Evolutionary conservation across 2,888 invertebrate genomes (phyloP), one percentile per base, ranked within the genome.

Genomic region (Habroteleia sp.): DNA sequence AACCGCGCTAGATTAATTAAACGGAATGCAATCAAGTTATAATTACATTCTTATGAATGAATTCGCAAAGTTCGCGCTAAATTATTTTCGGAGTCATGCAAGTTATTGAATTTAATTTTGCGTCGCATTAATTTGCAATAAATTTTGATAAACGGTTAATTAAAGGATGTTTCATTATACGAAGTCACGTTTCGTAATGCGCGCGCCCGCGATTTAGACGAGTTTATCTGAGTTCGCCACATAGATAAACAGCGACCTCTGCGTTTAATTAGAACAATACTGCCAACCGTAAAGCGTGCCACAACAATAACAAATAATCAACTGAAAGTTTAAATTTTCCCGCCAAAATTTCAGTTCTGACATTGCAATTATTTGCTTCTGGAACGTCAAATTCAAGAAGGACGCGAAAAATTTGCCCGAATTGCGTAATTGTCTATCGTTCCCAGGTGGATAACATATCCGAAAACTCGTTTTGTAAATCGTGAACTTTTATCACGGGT

Each of bases 11-110:
- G 69, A 65, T 74, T 68, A 74, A 68, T 74, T 74, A 68, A 74
- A 66, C 62, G 56, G 62, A 74, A 74, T 68, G 66, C 68, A 68
- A 74, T 68, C 68, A 74, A 74, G 68, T 74, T 69, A 62, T 74
- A 63, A 74, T 74, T 63, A 69, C 56, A 69, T 74, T 63, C 74
- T 74, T 74, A 68, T 63, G 68, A 68, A 74, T 68, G 66, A 74
- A 74, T 74, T 56, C 48, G 66, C 66, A 66, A 74, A 74, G 54
- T 74, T 74, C 5, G 54, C 56, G 62, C 33, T 63, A 65, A 65
- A 73, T 73, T 65, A 73, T 73, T 73, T 66, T 65, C 68, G 73
- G 42, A 17, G 65, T 58, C 73, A 33, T 14, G 25, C 56, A 29
- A 73, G 63, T 58, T 73, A 73, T 73, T 66, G 73, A 73, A 73